Percentiles rank a stretch among this genome's conserved stretches.
These are phyloP conservation scores for Brachyrhaphis roseni DNA, from an alignment of 2,797 vertebrate genomes.

Conservation along the genomic window DNA sequence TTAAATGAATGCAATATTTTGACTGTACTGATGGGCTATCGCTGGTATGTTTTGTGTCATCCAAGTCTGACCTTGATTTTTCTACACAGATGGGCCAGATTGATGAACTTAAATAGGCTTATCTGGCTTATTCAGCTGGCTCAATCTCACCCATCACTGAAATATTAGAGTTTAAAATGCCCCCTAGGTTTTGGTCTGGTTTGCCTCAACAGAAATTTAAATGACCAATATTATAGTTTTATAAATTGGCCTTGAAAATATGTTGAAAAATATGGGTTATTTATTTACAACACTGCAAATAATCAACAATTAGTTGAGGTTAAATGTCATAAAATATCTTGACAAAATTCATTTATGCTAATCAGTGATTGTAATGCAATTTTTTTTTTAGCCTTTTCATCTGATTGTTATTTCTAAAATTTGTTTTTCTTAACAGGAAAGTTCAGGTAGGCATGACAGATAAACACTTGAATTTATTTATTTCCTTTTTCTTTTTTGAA, in stretches of 20 bases:
- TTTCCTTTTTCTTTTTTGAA: not conserved
- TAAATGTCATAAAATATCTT: conserved; percentile 37
- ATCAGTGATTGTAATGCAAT: conserved; percentile 36
- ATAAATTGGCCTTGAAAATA: conserved; percentile 37
- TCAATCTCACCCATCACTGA: not conserved
- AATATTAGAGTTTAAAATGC: not conserved
- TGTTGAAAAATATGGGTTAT: conserved; percentile 43
- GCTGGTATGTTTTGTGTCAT: not conserved
- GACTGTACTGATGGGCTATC: not conserved
- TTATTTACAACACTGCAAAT: conserved; percentile 21
- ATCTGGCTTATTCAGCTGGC: not conserved
- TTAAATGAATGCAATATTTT: not conserved
- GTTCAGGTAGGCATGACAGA: not conserved
- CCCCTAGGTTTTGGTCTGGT: too few species aligned
- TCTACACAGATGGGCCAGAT: not conserved
- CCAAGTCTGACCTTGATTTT: not conserved
- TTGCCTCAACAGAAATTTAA: not conserved
- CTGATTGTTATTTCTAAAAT: conserved; percentile 19
- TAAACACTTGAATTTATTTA: not conserved
- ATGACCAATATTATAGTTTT: conserved; percentile 13
- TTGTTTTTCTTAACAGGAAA: not conserved
- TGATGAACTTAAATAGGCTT: not conserved
- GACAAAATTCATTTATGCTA: conserved; percentile 42
- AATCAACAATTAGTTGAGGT: conserved; percentile 28
- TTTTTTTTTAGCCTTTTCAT: conserved; percentile 18